Evolutionary conservation across 2,888 invertebrate species (phyloP), one percentile per base, ranked within the genome.

Genomic region (Eremobia ochroleuca): DNA sequence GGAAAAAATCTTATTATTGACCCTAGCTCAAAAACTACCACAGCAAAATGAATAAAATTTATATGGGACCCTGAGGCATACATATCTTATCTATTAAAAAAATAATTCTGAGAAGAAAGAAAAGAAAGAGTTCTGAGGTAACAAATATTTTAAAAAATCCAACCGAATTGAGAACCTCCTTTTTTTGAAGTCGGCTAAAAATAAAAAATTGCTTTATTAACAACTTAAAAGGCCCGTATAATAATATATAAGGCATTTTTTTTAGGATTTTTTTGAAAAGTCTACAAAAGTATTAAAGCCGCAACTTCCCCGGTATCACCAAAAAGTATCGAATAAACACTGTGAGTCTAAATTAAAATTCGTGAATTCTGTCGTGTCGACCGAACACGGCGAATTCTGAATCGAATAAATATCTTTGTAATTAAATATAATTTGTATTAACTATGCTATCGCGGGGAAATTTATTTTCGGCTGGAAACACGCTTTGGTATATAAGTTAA

Each of bases 341-440:
- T 91, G 92, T 92, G 92, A 85, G 89, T 85, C 91, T 94, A 94
- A 96, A 96, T 96, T 96, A 95, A 96, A 95, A 96, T 96, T 93
- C 92, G 94, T 93, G 93, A 95, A 94, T 94, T 93, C 91, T 92
- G 94, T 94, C 92, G 90, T 90, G 92, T 91, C 90, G 80, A 83
- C 86, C 88, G 83, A 87, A 89, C 86, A 82, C 87, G 79, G 87
- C 82, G 71, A 77, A 88, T 90, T 91, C 85, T 86, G 85, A 77
- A 85, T 86, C 90, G 88, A 91, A 92, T 93, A 92, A 90, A 93
- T 92, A 92, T 92, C 90, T 88, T 83, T 76, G 88, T 92, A 94
- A 94, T 94, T 94, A 93, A 92, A 91, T 88, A 88, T 92, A 92
- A 94, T 93, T 94, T 93, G 93, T 93, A 90, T 91, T 88, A 85